phyloP scores from a whole-genome alignment of 2,888 invertebrate species.

The Sisyra terminalis region DNA sequence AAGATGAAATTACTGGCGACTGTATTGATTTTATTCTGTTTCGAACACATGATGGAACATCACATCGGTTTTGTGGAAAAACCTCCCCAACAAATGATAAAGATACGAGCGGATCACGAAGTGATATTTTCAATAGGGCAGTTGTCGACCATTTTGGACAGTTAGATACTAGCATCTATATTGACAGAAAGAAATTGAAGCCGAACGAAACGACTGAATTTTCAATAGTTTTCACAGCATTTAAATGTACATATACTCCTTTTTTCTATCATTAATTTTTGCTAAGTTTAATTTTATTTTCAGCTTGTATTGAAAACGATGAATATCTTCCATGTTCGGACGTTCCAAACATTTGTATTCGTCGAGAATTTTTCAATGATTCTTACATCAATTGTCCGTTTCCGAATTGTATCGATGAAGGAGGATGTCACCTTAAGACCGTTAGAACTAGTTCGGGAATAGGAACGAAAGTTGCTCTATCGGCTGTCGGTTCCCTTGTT shows the following conservation, averaged over 20 bases:
- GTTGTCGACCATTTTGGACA: too few relatives aligned
- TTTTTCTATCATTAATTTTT: too few relatives aligned
- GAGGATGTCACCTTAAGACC: constrained; percentile 8
- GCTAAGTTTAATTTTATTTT: not conserved
- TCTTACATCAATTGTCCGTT: constrained; percentile 14
- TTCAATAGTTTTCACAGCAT: constrained; percentile 13
- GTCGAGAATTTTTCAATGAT: constrained; percentile 13
- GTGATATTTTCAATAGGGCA: too few relatives aligned
- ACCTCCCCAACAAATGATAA: too few relatives aligned
- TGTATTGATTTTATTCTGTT: constrained; percentile 14
- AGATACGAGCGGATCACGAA: too few relatives aligned
- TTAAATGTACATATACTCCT: constrained; percentile 13
- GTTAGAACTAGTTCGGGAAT: not conserved
- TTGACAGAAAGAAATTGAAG: constrained; percentile 11
- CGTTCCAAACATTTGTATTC: constrained; percentile 11
- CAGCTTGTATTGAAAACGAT: not conserved
- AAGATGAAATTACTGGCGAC: constrained; percentile 8
- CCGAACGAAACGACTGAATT: constrained; percentile 11
- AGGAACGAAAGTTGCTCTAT: not conserved
- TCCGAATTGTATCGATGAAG: constrained; percentile 13
- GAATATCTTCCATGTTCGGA: not conserved
- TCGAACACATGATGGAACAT: constrained; percentile 7
- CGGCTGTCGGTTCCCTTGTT: not conserved
- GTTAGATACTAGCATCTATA: constrained; percentile 6
- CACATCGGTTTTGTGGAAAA: too few relatives aligned